Percentiles rank a stretch among this genome's conserved stretches.
Conservation (phyloP, 1,140 invertebrate species). For the Lepidurus arcticus region DNA sequence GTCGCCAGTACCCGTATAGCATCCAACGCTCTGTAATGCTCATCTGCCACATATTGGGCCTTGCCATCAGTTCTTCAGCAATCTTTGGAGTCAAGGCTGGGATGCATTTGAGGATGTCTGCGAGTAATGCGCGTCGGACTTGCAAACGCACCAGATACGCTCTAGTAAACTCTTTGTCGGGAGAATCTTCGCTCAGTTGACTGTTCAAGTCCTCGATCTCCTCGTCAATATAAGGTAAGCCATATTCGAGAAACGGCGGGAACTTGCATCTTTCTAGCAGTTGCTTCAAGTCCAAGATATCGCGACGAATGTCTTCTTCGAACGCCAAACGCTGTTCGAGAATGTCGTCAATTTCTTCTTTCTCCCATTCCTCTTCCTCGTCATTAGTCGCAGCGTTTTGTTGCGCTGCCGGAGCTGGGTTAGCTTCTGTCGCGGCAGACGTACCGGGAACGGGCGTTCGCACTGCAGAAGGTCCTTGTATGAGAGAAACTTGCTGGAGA, state of each 20-base stretch:
- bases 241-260: background rate
- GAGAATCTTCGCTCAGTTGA: background rate
- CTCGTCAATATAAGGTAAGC: background rate
- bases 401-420: background rate
- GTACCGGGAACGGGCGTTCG: background rate
- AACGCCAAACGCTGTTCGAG: background rate
- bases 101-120: constrained; percentile 26
- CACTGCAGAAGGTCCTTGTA: background rate
- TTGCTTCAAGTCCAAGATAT: constrained; percentile 3
- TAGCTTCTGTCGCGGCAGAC: background rate
- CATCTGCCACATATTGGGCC: background rate
- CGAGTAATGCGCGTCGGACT: background rate
- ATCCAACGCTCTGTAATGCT: background rate
- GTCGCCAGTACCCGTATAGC: background rate
- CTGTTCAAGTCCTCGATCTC: background rate
- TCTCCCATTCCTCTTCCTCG: constrained; percentile 33
- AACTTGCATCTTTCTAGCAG: background rate
- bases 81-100: background rate
- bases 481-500: background rate
- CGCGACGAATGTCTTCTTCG: background rate
- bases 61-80: background rate
- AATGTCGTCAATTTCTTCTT: constrained; percentile 30
- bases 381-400: background rate
- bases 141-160: background rate
- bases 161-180: background rate